phyloP scores from a whole-genome alignment of 2,888 invertebrate genomes.

The Pandemis cinnamomeana region DNA sequence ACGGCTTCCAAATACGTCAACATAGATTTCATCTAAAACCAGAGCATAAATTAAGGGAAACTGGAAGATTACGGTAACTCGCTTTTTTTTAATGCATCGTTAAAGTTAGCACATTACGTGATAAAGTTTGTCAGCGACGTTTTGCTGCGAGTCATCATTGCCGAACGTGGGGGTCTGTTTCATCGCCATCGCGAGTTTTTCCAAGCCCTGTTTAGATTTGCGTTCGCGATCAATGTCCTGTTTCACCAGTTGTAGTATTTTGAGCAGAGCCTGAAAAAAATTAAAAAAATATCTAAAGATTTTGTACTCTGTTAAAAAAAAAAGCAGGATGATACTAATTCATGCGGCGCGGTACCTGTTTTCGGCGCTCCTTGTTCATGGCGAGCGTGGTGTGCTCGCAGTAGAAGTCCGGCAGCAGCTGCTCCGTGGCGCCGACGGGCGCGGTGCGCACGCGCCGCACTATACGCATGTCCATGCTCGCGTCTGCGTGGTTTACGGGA shows the following conservation, averaged over 20 bases:
- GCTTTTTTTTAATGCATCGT: neutral
- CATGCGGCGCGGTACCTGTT: slow-evolving; percentile 82
- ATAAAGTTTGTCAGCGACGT: slow-evolving; percentile 95
- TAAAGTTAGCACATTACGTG: slow-evolving; percentile 86
- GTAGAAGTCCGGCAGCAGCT: slow-evolving; percentile 96
- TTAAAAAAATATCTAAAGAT: neutral
- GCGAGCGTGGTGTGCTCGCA: slow-evolving; percentile 97
- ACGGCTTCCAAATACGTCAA: slow-evolving; percentile 96
- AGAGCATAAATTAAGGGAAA: neutral
- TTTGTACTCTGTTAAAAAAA: neutral
- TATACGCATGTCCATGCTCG: slow-evolving; percentile 87
- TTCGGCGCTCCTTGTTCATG: slow-evolving; percentile 96
- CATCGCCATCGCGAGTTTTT: slow-evolving; percentile 94
- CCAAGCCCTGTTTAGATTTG: slow-evolving; percentile 94
- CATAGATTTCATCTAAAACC: slow-evolving; percentile 94
- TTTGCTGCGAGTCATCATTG: slow-evolving; percentile 94
- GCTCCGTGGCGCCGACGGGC: slow-evolving; percentile 88
- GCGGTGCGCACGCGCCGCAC: slow-evolving; percentile 88
- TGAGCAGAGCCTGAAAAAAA: slow-evolving; percentile 88
- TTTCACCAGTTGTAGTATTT: slow-evolving; percentile 92
- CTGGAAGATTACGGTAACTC: no score
- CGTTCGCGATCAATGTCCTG: slow-evolving; percentile 95
- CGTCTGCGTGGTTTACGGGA: slow-evolving; percentile 89
- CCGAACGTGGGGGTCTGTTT: slow-evolving; percentile 94
- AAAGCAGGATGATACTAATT: no score